These are phyloP conservation scores for Myodes glareolus DNA, from an alignment of 2,113 vertebrate species.

Conservation along the genomic window DNA sequence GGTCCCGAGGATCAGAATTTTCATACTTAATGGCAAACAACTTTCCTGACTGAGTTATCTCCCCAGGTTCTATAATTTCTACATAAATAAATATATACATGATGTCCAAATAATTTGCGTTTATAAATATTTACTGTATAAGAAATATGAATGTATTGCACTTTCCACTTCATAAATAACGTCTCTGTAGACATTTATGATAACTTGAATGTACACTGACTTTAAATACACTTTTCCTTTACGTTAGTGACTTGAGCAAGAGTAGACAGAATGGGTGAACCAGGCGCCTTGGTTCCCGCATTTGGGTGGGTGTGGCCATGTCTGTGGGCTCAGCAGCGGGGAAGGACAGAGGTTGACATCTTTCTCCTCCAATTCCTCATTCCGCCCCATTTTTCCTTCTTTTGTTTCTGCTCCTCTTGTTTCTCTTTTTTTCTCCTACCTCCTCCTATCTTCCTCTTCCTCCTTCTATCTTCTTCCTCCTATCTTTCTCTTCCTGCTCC, in stretches of 20 bases:
- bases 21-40: background rate
- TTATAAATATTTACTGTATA: background rate
- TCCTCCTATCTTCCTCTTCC: background rate
- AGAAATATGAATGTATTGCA: background rate
- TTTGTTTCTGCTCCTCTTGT: background rate
- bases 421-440: background rate
- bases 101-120: background rate
- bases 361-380: background rate
- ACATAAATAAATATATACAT: background rate
- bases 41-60: background rate
- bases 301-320: background rate
- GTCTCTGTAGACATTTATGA: background rate
- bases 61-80: background rate
- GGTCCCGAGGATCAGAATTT: background rate
- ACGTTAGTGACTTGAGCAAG: background rate
- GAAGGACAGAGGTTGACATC: background rate
- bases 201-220: background rate
- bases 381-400: background rate
- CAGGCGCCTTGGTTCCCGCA: background rate
- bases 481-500: background rate
- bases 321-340: background rate
- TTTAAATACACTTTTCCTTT: background rate
- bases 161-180: background rate
- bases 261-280: background rate
- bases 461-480: rapidly evolving